phyloP scores from a whole-genome alignment of 2,113 vertebrate genomes.

The Microcebus jonahi region DNA sequence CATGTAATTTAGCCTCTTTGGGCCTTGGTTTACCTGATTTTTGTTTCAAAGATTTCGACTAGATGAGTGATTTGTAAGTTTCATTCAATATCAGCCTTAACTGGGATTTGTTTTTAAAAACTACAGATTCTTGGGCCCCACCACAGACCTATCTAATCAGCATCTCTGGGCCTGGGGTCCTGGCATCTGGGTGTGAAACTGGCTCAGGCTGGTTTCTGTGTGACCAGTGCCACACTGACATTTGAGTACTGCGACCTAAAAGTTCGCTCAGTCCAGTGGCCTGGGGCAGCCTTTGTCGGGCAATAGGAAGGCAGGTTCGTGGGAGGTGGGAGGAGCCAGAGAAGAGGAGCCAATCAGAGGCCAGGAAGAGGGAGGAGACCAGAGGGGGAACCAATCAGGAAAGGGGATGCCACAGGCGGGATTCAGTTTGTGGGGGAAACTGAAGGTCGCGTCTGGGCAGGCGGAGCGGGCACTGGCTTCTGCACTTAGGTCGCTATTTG shows the following conservation, averaged over 20 bases:
- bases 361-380: not conserved
- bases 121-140: not conserved
- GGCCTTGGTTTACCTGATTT: not conserved
- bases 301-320: not conserved
- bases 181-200: not conserved
- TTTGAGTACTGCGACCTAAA: not conserved
- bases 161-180: not conserved
- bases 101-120: conserved; percentile 35
- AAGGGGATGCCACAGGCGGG: not conserved
- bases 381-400: not conserved
- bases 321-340: not conserved
- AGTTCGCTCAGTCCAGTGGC: not conserved
- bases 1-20: not conserved
- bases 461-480: not conserved
- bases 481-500: not conserved
- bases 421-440: not conserved
- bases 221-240: not conserved
- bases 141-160: not conserved
- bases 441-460: not conserved
- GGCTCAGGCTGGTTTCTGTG: not conserved
- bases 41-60: conserved; percentile 15
- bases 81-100: not conserved
- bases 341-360: not conserved
- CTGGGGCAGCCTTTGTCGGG: not conserved
- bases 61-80: not conserved